Percentiles rank a stretch among this genome's conserved stretches.
These are phyloP conservation scores for Ivindomyrus marchei DNA, from an alignment of 2,113 vertebrate species.

Conservation along the genomic window DNA sequence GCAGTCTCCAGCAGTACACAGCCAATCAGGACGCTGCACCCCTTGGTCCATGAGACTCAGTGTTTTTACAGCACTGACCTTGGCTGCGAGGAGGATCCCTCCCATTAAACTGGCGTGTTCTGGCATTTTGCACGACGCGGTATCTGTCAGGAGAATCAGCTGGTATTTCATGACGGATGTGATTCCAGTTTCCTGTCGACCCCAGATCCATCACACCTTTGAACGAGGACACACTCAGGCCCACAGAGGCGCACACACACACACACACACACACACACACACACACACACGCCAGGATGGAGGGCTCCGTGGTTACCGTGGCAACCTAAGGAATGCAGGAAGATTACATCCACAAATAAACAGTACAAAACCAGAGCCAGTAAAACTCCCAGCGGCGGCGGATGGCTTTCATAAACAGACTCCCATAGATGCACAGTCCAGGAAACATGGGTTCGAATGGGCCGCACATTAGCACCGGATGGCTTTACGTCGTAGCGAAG, in stretches of 20 bases:
- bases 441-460: not conserved
- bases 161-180: not conserved
- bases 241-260: not conserved
- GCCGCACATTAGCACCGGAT: not conserved
- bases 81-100: not conserved
- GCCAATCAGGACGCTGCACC: not conserved
- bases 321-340: conserved; percentile 17
- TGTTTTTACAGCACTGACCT: not conserved
- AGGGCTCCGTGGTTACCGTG: conserved; percentile 17
- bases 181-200: not conserved
- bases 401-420: not conserved
- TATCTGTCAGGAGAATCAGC: conserved; percentile 8
- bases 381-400: not conserved
- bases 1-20: not conserved
- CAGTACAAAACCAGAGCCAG: conserved; percentile 14
- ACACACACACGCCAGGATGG: not conserved
- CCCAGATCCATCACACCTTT: not conserved
- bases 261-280: not conserved
- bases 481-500: not conserved
- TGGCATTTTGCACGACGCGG: not conserved
- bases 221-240: not conserved
- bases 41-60: not conserved
- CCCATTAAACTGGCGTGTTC: not conserved
- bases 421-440: not conserved
- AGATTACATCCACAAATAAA: conserved; percentile 18